Base-by-base conservation (phyloP, 2,888 invertebrate species). In the Schizaphis graminum region DNA sequence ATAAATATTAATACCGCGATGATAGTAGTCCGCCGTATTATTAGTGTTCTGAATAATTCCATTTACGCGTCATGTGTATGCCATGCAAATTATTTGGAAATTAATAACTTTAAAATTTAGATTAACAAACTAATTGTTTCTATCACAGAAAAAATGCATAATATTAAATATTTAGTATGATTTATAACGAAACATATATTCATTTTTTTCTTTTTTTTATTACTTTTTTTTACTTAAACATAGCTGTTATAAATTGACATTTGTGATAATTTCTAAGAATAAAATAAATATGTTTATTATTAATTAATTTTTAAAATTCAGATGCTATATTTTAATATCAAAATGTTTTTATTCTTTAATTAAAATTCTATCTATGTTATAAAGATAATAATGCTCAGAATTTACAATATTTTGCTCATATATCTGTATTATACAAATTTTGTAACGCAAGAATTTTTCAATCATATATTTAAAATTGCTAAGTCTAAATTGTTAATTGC, bases 1-100 rank as follows among this genome's bases (percentile, higher is more conserved):
- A 91, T 91, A 91, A 85, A 91, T 91, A 57, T 47, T 91, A 91
- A 91, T 85, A 44, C 21, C 53, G 21, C 41, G 16, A 28, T 28
- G 56, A 91, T 86, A 28, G 24, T 28, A 67, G n/a, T 16, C 47
- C n/a, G 3, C 47, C 16, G 1, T n/a, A 35, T 77, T 77, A 21
- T 28, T 61, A 61, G 57, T 89, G 28, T 47, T 77, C 61, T 61
- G 61, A 89, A 89, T 44, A 47, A 89, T 89, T 35, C 8, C 77
- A 67, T 67, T 4, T 67, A 4, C 13, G 16, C 16, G 5, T 35
- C 61, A 11, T 28, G 0, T 77, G 21, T 77, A 8, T n/a, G 21
- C 3, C 10, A 16, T 77, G 21, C 8, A n/a, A 87, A 87, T 47
- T 87, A 87, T 87, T 16, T 87, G n/a, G 0, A n/a, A 49, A 87